Conservation (phyloP, 92 coral and sea anemone genomes). For the Ricordea florida region DNA sequence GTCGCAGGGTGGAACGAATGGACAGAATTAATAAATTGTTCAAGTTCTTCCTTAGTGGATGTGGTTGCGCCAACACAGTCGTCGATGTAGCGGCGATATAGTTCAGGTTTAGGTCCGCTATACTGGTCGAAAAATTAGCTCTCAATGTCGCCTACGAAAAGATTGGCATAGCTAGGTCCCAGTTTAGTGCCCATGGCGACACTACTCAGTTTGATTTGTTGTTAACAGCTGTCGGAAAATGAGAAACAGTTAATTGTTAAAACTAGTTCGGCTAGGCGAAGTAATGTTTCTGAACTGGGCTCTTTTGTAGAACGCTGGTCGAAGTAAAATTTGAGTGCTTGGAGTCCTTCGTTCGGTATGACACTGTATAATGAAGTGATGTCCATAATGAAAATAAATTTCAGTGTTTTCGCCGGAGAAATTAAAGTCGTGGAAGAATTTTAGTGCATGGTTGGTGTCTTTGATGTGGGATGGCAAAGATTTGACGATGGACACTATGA, state of each 20-base stretch:
- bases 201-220: conserved; percentile 16
- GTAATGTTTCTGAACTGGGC: conserved; percentile 43
- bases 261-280: conserved; percentile 48
- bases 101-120: conserved; percentile 37
- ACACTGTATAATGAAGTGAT: conserved; percentile 36
- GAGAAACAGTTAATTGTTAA: conserved; percentile 43
- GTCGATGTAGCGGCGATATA: conserved; percentile 43
- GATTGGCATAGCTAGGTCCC: conserved; percentile 52
- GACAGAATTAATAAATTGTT: conserved; percentile 5
- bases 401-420: conserved; percentile 41
- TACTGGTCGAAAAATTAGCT: conserved; percentile 27
- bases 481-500: conserved; percentile 49
- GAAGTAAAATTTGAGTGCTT: conserved; percentile 41
- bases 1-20: too few relatives aligned
- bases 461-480: conserved; percentile 36
- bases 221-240: conserved; percentile 2
- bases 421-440: conserved; percentile 26
- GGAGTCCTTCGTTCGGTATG: conserved; percentile 48
- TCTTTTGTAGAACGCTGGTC: conserved; percentile 39
- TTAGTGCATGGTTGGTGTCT: conserved; percentile 51
- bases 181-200: conserved; percentile 33
- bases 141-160: conserved; percentile 36
- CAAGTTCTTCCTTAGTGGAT: not conserved
- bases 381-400: conserved; percentile 51
- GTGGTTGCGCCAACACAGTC: conserved; percentile 52